These are phyloP conservation scores for Drosophila subsilvestris DNA, from an alignment of 2,888 invertebrate species.

Conservation along the genomic window DNA sequence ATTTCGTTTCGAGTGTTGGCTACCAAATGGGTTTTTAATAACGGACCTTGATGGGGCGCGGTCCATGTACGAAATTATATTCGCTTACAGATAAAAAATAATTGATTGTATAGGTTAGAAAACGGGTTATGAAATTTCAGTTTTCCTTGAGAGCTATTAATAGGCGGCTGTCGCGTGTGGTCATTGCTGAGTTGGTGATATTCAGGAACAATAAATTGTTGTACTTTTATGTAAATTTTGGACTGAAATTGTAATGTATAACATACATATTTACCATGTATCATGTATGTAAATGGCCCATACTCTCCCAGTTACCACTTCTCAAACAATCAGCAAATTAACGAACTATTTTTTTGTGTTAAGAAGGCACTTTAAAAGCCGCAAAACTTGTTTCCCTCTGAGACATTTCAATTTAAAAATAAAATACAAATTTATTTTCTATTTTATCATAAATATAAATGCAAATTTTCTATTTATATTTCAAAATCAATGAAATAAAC, in stretches of 20 bases:
- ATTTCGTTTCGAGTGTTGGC: constrained; percentile 19
- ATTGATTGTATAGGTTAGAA: constrained; percentile 25
- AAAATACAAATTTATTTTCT: not conserved
- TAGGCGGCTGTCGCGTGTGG: not conserved
- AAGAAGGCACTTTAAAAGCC: too few relatives aligned
- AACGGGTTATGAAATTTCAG: constrained; percentile 21
- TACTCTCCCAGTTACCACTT: not conserved
- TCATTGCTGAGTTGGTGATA: not conserved
- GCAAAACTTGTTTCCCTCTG: not conserved
- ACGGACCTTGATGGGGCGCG: constrained; percentile 49
- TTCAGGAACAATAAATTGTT: not conserved
- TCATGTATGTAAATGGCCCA: not conserved
- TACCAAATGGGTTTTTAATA: constrained; percentile 46
- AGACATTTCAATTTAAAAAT: not conserved
- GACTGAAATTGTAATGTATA: too few relatives aligned
- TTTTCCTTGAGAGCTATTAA: constrained; percentile 7
- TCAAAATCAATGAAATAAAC: not conserved
- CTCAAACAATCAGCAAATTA: not conserved
- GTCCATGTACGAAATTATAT: constrained; percentile 37
- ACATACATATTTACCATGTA: too few relatives aligned
- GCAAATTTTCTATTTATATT: not conserved
- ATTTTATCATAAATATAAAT: not conserved
- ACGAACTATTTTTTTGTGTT: not conserved
- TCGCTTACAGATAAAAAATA: constrained; percentile 42
- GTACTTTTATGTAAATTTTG: too few relatives aligned